Evolutionary conservation across 37 sponge, comb jelly and placozoan genomes (phyloP), one percentile per base, ranked within the genome.

Genomic region (Theonella swinhoei): DNA sequence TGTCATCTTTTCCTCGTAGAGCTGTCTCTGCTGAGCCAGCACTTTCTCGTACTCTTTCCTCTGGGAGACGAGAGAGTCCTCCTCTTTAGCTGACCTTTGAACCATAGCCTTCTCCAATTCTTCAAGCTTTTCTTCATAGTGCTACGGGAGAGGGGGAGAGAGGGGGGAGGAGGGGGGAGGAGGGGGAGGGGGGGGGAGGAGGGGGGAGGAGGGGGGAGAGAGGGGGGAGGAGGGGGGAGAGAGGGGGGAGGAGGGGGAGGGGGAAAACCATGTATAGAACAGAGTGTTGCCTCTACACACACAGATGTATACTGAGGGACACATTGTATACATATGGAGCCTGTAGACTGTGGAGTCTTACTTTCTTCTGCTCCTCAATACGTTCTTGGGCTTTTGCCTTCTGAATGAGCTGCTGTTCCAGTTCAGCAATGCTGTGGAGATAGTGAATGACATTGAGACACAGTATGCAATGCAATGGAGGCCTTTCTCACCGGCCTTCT

Each of bases 281-380:
- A 20, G 23, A 32, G 23, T n/a, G 25, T 30, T 31, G 32, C 22
- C 47, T 2, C 42, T 73, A 73, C 23, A 62, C 7, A 24, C 60
- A 25, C 33, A 33, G 30, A 9, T 22, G n/a, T n/a, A n/a, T n/a
- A n/a, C n/a, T n/a, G n/a, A n/a, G n/a, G n/a, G n/a, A n/a, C n/a
- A n/a, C n/a, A n/a, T n/a, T n/a, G n/a, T n/a, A n/a, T n/a, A n/a
- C n/a, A n/a, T n/a, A n/a, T 47, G 54, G 54, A 47, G 14, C 54
- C 26, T 75, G 3, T 25, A 17, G 20, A 11, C 29, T 22, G 26
- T 20, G 1, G 29, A 23, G 29, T 2, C 72, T 34, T 62, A 90
- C 91, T 83, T 59, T 39, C 39, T 62, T 89, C 84, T 93, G 90
- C 25, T 82, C 32, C 38, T 89, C 87, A n/a, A 93, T 70, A n/a